Evolutionary conservation across 1,140 invertebrate species (phyloP).

Genomic region (Globodera ellingtonae): DNA sequence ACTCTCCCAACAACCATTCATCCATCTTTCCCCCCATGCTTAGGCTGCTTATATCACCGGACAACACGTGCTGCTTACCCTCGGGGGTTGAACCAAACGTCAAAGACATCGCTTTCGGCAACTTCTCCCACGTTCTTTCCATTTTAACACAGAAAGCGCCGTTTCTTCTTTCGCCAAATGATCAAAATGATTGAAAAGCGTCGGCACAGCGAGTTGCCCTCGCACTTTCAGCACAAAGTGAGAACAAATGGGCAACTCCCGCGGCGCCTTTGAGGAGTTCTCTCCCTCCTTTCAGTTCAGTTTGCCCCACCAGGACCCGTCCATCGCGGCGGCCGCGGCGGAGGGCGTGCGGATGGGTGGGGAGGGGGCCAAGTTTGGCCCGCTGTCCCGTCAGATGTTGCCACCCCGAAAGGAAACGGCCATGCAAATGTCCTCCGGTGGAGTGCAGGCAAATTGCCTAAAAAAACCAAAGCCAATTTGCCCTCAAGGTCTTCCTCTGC

Average conservation of each 20-base stretch:
- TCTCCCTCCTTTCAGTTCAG: slow-evolving; percentile 8
- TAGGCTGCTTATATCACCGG: background rate
- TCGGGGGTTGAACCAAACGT: background rate
- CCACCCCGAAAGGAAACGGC: slow-evolving; percentile 20
- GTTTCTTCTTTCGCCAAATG: background rate
- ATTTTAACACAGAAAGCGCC: background rate
- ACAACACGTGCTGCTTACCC: background rate
- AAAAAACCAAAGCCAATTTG: background rate
- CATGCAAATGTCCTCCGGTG: slow-evolving; percentile 16
- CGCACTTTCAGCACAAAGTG: background rate
- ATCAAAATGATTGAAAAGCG: background rate
- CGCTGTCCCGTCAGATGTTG: background rate
- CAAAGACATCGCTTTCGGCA: background rate
- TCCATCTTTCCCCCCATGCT: background rate
- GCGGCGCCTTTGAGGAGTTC: background rate
- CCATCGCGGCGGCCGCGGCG: slow-evolving; percentile 9
- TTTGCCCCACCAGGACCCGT: slow-evolving; percentile 16
- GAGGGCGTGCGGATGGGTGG: slow-evolving; percentile 21
- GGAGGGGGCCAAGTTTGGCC: background rate
- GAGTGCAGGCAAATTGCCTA: slow-evolving; percentile 15
- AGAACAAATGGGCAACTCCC: background rate
- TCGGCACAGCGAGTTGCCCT: background rate
- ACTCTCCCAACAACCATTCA: background rate
- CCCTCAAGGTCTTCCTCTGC: slow-evolving; percentile 16
- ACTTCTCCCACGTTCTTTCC: background rate